Evolutionary conservation across 2,113 vertebrate species (phyloP).

Genomic region (Ellobius talpinus): DNA sequence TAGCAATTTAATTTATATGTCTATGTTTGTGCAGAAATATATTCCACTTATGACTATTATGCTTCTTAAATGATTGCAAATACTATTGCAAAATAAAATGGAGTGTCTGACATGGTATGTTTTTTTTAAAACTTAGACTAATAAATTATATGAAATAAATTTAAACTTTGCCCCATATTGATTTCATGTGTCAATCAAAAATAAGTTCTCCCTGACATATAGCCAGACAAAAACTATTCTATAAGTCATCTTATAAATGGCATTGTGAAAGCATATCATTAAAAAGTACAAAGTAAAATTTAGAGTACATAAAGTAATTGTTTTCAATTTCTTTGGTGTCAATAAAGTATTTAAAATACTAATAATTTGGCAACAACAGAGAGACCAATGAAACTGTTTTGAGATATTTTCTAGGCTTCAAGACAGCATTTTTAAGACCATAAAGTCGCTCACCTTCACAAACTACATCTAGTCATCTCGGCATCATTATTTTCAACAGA

Average conservation of each 20-base stretch:
- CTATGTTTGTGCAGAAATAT: not conserved
- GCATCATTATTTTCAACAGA: not conserved
- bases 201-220: not conserved
- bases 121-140: not conserved
- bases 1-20: not conserved
- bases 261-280: not conserved
- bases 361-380: not conserved
- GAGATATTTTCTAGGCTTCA: not conserved
- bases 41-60: not conserved
- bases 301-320: not conserved
- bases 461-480: not conserved
- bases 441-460: not conserved
- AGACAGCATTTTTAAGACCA: not conserved
- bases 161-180: not conserved
- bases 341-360: not conserved
- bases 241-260: not conserved
- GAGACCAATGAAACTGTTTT: not conserved
- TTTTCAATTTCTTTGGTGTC: not conserved
- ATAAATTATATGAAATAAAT: slow-evolving; percentile 24
- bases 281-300: not conserved
- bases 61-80: not conserved
- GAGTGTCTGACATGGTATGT: not conserved
- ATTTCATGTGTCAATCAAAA: not conserved
- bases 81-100: not conserved
- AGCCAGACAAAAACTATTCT: not conserved